phyloP scores from a whole-genome alignment of 2,113 vertebrate genomes.

The Halichoeres trimaculatus region DNA sequence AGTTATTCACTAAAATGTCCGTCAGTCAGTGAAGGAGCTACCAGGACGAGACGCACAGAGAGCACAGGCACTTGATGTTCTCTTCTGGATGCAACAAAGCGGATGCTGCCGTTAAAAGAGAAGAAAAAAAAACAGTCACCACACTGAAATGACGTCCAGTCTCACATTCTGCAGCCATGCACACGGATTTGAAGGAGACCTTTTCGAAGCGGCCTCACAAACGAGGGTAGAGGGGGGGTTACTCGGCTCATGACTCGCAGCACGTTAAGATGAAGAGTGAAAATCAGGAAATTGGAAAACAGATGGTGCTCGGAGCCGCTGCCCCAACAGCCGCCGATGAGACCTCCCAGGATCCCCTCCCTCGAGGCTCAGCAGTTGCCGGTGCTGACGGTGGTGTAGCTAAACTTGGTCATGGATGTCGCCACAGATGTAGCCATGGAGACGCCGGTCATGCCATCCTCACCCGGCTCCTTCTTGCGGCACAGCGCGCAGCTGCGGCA shows the following conservation, averaged over 20 bases:
- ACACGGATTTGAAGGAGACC: slow-evolving; percentile 49
- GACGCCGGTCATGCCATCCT: slow-evolving; percentile 71
- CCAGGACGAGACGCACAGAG: slow-evolving; percentile 46
- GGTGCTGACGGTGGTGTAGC: slow-evolving; percentile 92
- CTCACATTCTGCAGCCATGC: slow-evolving; percentile 56
- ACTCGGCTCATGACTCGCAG: slow-evolving; percentile 50
- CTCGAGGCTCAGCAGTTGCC: slow-evolving; percentile 78
- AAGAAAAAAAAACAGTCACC: slow-evolving; percentile 34
- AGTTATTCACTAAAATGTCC: slow-evolving; percentile 23
- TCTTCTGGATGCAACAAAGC: slow-evolving; percentile 58
- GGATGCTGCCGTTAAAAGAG: slow-evolving; percentile 43
- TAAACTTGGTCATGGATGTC: slow-evolving; percentile 90
- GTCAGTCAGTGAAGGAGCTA: slow-evolving; percentile 16
- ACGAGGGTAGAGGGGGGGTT: slow-evolving; percentile 27
- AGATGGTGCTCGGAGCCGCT: slow-evolving; percentile 22
- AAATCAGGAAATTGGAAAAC: slow-evolving; percentile 19
- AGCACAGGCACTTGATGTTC: slow-evolving; percentile 76
- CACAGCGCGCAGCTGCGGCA: slow-evolving; percentile 56
- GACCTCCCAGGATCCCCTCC: background rate
- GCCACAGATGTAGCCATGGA: slow-evolving; percentile 84
- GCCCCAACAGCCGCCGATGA: background rate
- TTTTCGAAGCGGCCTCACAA: slow-evolving; percentile 41
- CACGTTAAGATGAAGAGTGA: slow-evolving; percentile 36
- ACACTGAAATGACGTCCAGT: slow-evolving; percentile 10
- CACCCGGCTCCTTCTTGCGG: slow-evolving; percentile 64